Conservation (phyloP, 2,113 vertebrate genomes). For the Chaetura pelagica region DNA sequence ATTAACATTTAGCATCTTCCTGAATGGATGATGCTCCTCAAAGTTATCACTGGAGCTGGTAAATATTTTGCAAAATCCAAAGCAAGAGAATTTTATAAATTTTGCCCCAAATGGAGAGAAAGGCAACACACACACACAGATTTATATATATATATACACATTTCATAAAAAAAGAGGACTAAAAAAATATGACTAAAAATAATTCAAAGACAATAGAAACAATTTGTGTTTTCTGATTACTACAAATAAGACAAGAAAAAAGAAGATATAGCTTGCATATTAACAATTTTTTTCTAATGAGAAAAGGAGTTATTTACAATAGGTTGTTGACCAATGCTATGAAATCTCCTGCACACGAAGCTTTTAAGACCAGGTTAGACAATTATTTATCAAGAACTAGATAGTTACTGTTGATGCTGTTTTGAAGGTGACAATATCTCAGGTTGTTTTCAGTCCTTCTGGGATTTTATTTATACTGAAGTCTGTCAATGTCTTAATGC, state of each 20-base stretch:
- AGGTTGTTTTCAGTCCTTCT: neutral
- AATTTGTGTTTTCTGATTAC: neutral
- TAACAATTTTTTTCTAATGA: neutral
- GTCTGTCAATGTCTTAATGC: neutral
- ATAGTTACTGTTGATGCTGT: neutral
- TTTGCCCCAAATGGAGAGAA: neutral
- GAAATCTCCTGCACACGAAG: neutral
- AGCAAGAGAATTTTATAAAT: neutral
- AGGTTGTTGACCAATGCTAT: neutral
- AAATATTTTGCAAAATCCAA: neutral
- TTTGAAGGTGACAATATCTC: neutral
- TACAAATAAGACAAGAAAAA: neutral
- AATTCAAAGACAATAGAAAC: neutral
- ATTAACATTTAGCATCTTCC: neutral
- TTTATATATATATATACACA: neutral
- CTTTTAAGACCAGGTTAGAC: neutral
- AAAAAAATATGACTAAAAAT: neutral
- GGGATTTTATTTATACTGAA: neutral
- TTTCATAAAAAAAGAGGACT: neutral
- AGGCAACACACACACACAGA: neutral
- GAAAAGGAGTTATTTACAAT: neutral
- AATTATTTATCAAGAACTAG: neutral
- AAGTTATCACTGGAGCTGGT: fast-evolving
- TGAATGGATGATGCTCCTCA: neutral
- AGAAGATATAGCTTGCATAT: neutral